Percentiles rank a stretch among this genome's conserved stretches.
Conservation (phyloP, 2,888 invertebrate species). For the Lysandra coridon region DNA sequence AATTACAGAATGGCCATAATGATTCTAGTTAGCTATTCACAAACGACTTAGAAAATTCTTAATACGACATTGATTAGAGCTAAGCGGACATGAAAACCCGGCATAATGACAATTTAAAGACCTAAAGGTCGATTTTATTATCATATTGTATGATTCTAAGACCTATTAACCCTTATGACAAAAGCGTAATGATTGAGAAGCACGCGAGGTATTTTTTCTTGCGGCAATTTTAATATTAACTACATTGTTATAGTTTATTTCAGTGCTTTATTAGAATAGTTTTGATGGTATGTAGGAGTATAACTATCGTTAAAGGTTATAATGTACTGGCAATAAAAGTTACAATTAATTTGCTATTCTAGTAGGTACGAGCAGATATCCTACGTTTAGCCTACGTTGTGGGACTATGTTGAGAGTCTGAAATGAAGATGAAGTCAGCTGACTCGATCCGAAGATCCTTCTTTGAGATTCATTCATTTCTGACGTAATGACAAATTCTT, state of each 20-base stretch:
- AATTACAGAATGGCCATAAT: constrained; percentile 74
- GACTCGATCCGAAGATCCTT: too few species aligned
- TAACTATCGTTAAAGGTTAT: too few species aligned
- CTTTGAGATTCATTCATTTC: too few species aligned
- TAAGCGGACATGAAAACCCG: constrained; percentile 57
- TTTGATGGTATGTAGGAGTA: not conserved
- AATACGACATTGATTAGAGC: constrained; percentile 77
- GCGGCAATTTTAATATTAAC: constrained; percentile 42
- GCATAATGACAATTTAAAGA: constrained; percentile 80
- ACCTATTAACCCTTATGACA: constrained; percentile 80
- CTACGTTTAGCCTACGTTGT: too few species aligned
- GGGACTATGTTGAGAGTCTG: too few species aligned
- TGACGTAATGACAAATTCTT: too few species aligned
- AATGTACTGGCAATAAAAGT: too few species aligned
- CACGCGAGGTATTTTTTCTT: constrained; percentile 73
- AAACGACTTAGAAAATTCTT: constrained; percentile 75
- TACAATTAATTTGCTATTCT: too few species aligned
- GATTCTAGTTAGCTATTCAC: constrained; percentile 69
- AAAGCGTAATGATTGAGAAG: constrained; percentile 66
- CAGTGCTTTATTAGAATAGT: not conserved
- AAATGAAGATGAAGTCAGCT: too few species aligned
- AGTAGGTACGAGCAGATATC: too few species aligned
- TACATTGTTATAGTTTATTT: constrained; percentile 27
- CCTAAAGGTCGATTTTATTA: constrained; percentile 79
- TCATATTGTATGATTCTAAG: constrained; percentile 78